Base-by-base conservation (phyloP, 30 jellyfish, hydroid and myxozoan genomes). In the Pseudorhiza aurosa region DNA sequence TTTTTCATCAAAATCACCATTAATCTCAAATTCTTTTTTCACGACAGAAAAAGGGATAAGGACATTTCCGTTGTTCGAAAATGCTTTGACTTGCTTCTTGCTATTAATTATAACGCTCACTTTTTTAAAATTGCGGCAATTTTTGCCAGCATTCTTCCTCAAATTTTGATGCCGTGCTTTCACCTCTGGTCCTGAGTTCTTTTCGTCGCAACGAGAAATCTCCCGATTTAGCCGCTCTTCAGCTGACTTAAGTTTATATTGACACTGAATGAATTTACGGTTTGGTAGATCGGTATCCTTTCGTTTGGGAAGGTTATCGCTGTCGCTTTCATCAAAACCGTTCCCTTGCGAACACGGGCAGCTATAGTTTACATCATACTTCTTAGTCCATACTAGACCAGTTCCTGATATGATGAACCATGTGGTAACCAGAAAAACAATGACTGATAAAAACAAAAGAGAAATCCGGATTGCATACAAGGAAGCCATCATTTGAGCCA, bases 11-110 rank as follows among this genome's bases (percentile, higher is more conserved):
- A 14, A 85, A 9, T 76, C 55, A 21, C 97, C 97, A 30, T 64
- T 59, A 24, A 81, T 45, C 44, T 76, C 95, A 63, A 36, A 81
- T 47, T 81, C 65, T 43, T 82, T 40, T 37, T 28, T 75, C 33
- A 89, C 21, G 65, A 73, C 84, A 15, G 87, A 43, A 46, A 89
- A 89, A 0, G 97, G 97, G 5, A 89, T 85, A 67, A 81, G 82
- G 25, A 82, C 75, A 1, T 82, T 93, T 3, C 82, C 58, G 8
- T 58, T 55, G 0, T 35, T 35, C 19, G 29, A 29, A 14, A 63
- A 19, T 15, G 93, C 96, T 1, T 55, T 55, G 45, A 82, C 42
- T 49, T 25, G 35, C 8, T 65, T 35, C 21, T 64, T 43, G 17
- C 57, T 29, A 56, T 89, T 81, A 2, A 82, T 80, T 14, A 57